phyloP scores from a whole-genome alignment of 1,140 invertebrate genomes.

The Eupeodes corollae region DNA sequence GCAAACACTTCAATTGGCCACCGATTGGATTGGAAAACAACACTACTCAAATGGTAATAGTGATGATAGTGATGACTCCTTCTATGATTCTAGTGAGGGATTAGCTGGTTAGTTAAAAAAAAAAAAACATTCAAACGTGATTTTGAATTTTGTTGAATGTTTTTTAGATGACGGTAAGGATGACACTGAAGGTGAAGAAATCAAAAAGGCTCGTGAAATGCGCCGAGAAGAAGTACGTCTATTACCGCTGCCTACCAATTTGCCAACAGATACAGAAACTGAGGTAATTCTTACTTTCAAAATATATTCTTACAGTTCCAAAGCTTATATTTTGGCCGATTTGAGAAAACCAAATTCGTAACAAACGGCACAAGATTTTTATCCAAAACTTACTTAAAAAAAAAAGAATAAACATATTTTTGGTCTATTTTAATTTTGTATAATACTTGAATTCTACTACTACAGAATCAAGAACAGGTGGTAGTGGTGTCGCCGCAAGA shows the following conservation, averaged over 20 bases:
- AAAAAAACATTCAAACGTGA: not conserved
- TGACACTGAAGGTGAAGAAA: slow-evolving; percentile 62
- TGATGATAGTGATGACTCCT: slow-evolving; percentile 27
- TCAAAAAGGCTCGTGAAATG: slow-evolving; percentile 49
- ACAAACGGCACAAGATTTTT: too few relatives aligned
- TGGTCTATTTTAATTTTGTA: too few relatives aligned
- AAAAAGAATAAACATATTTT: too few relatives aligned
- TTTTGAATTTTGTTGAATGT: not conserved
- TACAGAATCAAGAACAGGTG: too few relatives aligned
- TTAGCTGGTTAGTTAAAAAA: slow-evolving; percentile 20
- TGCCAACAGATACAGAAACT: slow-evolving; percentile 60
- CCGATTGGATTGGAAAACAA: slow-evolving; percentile 38
- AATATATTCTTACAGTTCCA: too few relatives aligned
- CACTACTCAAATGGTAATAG: slow-evolving; percentile 24
- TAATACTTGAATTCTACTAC: too few relatives aligned
- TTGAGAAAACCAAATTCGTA: too few relatives aligned
- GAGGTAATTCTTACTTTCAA: slow-evolving; percentile 46
- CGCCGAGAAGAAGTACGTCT: slow-evolving; percentile 56
- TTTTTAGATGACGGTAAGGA: slow-evolving; percentile 48
- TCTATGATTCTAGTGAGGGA: slow-evolving; percentile 35
- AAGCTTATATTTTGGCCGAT: too few relatives aligned
- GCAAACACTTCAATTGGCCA: slow-evolving; percentile 32
- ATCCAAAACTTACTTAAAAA: too few relatives aligned
- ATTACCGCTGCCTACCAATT: slow-evolving; percentile 45
- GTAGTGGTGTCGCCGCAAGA: too few relatives aligned